A percentile compares a stretch with the other conserved stretches of the same genome.
These are phyloP conservation scores for Callocephalon fimbriatum DNA, from an alignment of 2,113 vertebrate genomes.

Conservation along the genomic window DNA sequence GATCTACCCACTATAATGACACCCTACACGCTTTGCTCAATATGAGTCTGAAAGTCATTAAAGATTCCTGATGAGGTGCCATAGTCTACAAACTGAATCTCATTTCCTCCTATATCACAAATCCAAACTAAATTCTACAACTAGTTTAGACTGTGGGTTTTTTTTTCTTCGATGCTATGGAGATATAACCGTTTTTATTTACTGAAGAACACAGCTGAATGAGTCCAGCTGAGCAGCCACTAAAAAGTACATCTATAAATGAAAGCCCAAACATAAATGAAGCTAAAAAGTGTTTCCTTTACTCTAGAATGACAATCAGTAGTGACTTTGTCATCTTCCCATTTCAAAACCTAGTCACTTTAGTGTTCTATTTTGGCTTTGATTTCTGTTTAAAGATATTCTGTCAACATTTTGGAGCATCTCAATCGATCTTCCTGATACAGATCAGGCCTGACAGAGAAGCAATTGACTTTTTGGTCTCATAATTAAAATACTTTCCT, in stretches of 20 bases:
- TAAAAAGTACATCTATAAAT: not conserved
- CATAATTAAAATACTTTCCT: not conserved
- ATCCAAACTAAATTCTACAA: not conserved
- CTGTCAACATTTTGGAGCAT: conserved; percentile 1
- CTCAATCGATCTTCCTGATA: conserved; percentile 5
- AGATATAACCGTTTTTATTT: not conserved
- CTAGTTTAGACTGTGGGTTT: not conserved
- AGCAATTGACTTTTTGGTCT: conserved; percentile 6
- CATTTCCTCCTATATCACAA: not conserved
- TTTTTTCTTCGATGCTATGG: not conserved
- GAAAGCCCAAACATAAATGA: not conserved
- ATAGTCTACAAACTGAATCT: not conserved
- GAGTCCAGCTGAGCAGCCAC: not conserved
- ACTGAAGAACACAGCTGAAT: not conserved
- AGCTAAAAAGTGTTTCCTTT: not conserved
- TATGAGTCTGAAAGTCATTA: not conserved
- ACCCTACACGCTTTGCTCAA: not conserved
- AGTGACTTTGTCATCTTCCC: not conserved
- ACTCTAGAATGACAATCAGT: not conserved
- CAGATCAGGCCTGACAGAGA: not conserved
- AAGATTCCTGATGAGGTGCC: not conserved
- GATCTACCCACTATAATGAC: not conserved
- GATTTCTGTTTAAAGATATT: conserved; percentile 6
- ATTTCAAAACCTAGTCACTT: conserved; percentile 2
- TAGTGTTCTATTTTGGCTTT: not conserved